Evolutionary conservation across 2,797 vertebrate genomes (phyloP), one percentile per base, ranked within the genome.

Genomic region (Onychomys leucogaster): DNA sequence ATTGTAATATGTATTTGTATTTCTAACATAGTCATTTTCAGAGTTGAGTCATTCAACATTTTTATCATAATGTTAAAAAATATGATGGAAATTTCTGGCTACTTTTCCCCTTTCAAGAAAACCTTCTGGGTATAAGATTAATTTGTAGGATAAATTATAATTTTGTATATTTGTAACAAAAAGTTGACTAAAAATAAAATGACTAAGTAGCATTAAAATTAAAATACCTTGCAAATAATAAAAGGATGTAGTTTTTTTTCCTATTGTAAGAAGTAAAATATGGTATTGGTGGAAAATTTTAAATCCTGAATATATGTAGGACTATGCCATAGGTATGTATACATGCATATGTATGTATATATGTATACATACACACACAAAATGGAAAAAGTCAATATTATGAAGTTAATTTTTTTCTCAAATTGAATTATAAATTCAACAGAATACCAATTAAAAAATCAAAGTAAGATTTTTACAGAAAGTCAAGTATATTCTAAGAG

Each of bases 21-120:
- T 95, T 95, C 23, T 80, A 87, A 71, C 19, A 5, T 55, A 69
- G n/a, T 71, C 49, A 55, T 55, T 6, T 10, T 23, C 12, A 73
- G 49, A 87, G n/a, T 73, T 85, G 71, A 29, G 0, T 13, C 0
- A 1, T 93, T 91, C 34, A 49, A 92, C 52, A 34, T 73, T 94
- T 92, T 90, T 49, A 94, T 78, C 85, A 94, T 46, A 76, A 83
- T 75, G 25, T 92, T 83, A 57, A 93, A 96, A 93, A 67, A 81
- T 86, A n/a, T 83, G 61, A 83, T 43, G 19, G 67, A 49, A 93
- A 77, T 46, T 57, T 32, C 32, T 23, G 91, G 6, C 0, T 19
- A 3, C 8, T 91, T 85, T 94, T 81, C 41, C 23, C 43, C n/a
- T 57, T 69, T 89, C 91, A 41, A 37, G 13, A 94, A 94, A 87